These are phyloP conservation scores for Gouania willdenowi DNA, from an alignment of 2,797 vertebrate species.

Conservation along the genomic window DNA sequence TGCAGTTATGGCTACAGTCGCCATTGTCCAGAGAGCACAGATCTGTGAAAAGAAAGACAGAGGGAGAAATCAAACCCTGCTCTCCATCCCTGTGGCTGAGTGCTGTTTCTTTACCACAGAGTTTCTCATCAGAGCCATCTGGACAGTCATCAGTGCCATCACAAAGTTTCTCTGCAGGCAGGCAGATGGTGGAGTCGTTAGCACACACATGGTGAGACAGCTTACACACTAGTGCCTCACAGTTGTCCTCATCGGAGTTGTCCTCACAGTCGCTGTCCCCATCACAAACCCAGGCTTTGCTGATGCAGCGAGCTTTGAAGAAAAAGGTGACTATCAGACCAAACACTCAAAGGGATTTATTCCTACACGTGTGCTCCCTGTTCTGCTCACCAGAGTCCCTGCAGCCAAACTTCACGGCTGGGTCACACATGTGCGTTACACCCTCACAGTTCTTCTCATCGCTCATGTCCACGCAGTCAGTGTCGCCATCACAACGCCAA, in stretches of 20 bases:
- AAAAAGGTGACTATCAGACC: constrained; percentile 3
- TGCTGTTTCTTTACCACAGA: constrained; percentile 82
- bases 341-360: neutral
- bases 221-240: constrained; percentile 90
- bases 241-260: constrained; percentile 95
- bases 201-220: constrained; percentile 93
- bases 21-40: constrained; percentile 90
- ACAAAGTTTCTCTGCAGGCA: constrained; percentile 90
- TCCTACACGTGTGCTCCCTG: neutral
- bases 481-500: constrained; percentile 95
- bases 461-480: constrained; percentile 95
- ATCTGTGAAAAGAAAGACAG: constrained; percentile 68
- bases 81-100: too few species aligned
- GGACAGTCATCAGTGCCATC: constrained; percentile 88
- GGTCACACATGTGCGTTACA: constrained; percentile 91
- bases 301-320: constrained; percentile 87
- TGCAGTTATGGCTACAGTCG: constrained; percentile 95
- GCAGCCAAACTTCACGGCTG: constrained; percentile 94
- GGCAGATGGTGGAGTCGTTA: constrained; percentile 90
- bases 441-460: constrained; percentile 97
- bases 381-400: constrained; percentile 85
- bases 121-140: constrained; percentile 91
- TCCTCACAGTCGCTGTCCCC: constrained; percentile 96
- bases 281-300: constrained; percentile 96
- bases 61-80: too few species aligned